Evolutionary conservation across 2,888 invertebrate genomes (phyloP).

Genomic region (Seladonia tumulorum): DNA sequence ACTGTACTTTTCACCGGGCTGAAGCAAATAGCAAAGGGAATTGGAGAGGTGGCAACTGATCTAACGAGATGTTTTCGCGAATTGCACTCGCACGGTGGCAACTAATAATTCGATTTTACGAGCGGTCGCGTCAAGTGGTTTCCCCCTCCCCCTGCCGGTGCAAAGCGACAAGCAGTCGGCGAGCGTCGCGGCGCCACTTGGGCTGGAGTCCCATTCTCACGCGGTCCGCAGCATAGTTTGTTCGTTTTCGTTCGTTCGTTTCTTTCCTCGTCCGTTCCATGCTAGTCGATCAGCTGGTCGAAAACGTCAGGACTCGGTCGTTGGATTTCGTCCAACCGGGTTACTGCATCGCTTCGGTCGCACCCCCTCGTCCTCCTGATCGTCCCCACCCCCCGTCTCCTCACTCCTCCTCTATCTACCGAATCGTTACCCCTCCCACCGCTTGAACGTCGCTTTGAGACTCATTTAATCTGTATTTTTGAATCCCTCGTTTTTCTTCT

Average conservation of each 20-base stretch:
- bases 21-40: not conserved
- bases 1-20: not conserved
- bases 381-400: conserved; percentile 23
- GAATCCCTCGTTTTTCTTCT: conserved; percentile 40
- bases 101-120: conserved; percentile 82
- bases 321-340: conserved; percentile 83
- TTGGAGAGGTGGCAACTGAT: conserved; percentile 65
- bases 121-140: conserved; percentile 67
- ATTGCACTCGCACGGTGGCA: conserved; percentile 71
- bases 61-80: conserved; percentile 81
- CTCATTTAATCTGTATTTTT: conserved; percentile 32
- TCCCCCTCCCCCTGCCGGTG: conserved; percentile 31
- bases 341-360: conserved; percentile 72
- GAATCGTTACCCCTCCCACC: conserved; percentile 13
- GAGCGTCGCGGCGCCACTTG: conserved; percentile 80
- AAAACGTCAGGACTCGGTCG: conserved; percentile 61
- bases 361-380: conserved; percentile 48
- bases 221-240: conserved; percentile 39
- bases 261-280: conserved; percentile 49
- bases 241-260: conserved; percentile 15
- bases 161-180: conserved; percentile 63
- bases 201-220: conserved; percentile 78
- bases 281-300: conserved; percentile 81
- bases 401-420: not conserved
- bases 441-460: conserved; percentile 28